Percentiles rank a stretch among this genome's conserved stretches.
phyloP scores from a whole-genome alignment of 2,113 vertebrate species.

The Phocoena phocoena region DNA sequence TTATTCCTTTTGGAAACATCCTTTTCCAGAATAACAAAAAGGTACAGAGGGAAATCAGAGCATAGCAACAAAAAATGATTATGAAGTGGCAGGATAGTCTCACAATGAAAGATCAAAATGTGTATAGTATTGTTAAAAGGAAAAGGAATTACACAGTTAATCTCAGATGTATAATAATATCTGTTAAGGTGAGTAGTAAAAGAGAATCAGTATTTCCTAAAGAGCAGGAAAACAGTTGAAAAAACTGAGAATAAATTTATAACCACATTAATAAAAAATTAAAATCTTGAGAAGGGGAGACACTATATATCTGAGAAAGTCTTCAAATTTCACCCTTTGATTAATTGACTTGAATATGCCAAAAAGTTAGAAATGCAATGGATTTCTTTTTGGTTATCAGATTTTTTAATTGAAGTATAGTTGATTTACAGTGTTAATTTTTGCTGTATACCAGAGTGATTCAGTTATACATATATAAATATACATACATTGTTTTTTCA shows the following conservation, averaged over 20 bases:
- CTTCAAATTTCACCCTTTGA: not conserved
- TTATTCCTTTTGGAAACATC: slow-evolving; percentile 37
- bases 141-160: not conserved
- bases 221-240: not conserved
- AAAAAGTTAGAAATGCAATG: not conserved
- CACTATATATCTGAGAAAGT: not conserved
- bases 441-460: not conserved
- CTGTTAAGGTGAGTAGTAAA: not conserved
- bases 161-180: not conserved
- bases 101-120: not conserved
- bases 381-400: not conserved
- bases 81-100: not conserved
- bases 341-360: not conserved
- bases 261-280: not conserved
- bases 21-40: slow-evolving; percentile 10
- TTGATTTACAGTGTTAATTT: not conserved
- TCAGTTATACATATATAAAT: not conserved
- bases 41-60: not conserved
- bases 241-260: not conserved
- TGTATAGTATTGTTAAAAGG: not conserved
- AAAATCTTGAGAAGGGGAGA: not conserved
- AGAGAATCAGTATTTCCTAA: not conserved
- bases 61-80: not conserved
- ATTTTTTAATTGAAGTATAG: not conserved
- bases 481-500: not conserved